phyloP scores from a whole-genome alignment of 2,888 invertebrate genomes.

The Tinea trinotella region DNA sequence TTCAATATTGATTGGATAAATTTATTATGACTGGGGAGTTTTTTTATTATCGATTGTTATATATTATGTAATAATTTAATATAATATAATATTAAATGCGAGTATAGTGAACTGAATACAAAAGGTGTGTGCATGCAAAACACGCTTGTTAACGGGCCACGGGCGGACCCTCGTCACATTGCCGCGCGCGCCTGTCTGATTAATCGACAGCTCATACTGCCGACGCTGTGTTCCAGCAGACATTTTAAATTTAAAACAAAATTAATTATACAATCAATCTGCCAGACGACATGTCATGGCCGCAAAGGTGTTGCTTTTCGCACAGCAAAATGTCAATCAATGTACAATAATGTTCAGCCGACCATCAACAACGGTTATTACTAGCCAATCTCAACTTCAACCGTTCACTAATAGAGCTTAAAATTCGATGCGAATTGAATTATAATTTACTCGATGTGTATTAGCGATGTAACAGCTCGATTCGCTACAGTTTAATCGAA shows the following conservation, averaged over 20 bases:
- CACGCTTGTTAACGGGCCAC: slow-evolving; percentile 46
- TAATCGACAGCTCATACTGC: slow-evolving; percentile 63
- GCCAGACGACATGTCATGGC: slow-evolving; percentile 53
- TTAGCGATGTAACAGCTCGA: slow-evolving; percentile 35
- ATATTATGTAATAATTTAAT: too few species aligned
- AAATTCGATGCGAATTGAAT: neutral
- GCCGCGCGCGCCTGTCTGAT: slow-evolving; percentile 42
- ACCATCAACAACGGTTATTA: slow-evolving; percentile 29
- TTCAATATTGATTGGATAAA: neutral
- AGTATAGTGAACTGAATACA: slow-evolving; percentile 10
- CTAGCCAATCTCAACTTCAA: slow-evolving; percentile 29
- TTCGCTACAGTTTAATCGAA: slow-evolving; percentile 63
- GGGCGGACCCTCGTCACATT: slow-evolving; percentile 60
- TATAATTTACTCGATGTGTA: neutral
- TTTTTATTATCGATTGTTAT: too few species aligned
- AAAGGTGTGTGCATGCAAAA: slow-evolving; percentile 18
- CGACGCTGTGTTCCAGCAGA: slow-evolving; percentile 41
- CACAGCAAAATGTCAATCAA: slow-evolving; percentile 65
- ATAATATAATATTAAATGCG: neutral
- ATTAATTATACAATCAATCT: slow-evolving; percentile 70
- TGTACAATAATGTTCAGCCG: slow-evolving; percentile 56
- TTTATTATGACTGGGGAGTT: neutral
- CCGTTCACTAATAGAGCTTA: neutral
- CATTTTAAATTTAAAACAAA: slow-evolving; percentile 60
- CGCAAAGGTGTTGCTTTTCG: slow-evolving; percentile 66